These are phyloP conservation scores for Scaeva pyrastri DNA, from an alignment of 2,888 invertebrate species.

Conservation along the genomic window DNA sequence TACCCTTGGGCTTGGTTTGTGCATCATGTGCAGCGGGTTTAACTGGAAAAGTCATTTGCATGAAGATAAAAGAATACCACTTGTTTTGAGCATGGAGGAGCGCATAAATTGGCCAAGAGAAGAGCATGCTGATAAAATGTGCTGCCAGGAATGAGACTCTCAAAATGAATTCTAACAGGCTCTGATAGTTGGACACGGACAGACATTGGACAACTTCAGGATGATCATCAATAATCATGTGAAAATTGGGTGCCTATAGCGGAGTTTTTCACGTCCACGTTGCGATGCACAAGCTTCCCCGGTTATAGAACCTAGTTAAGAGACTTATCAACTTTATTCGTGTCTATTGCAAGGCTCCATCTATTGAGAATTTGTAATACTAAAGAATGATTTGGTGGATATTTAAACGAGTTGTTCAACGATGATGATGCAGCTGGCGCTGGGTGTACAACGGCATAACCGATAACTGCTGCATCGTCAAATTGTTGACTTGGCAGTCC, in stretches of 20 bases:
- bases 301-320: slow-evolving; percentile 29
- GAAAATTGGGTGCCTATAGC: slow-evolving; percentile 52
- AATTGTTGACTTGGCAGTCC: not conserved
- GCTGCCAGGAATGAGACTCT: not conserved
- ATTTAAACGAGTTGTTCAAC: slow-evolving; percentile 55
- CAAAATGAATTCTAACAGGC: slow-evolving; percentile 28
- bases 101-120: slow-evolving; percentile 27
- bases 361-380: not conserved
- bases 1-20: not conserved
- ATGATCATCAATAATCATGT: slow-evolving; percentile 63
- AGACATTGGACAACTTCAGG: slow-evolving; percentile 27
- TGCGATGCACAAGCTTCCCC: not conserved
- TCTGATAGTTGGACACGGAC: not conserved
- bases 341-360: not conserved
- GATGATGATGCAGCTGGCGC: slow-evolving; percentile 42
- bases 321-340: not conserved
- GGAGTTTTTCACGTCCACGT: slow-evolving; percentile 27
- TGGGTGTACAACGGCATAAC: slow-evolving; percentile 22
- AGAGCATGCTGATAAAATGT: slow-evolving; percentile 4
- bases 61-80: slow-evolving; percentile 39
- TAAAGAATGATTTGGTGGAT: not conserved
- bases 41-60: slow-evolving; percentile 32
- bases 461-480: too few relatives aligned
- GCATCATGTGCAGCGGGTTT: not conserved
- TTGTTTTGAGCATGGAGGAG: slow-evolving; percentile 27